phyloP scores from a whole-genome alignment of 1,140 invertebrate species.

The Acromyrmex heyeri region DNA sequence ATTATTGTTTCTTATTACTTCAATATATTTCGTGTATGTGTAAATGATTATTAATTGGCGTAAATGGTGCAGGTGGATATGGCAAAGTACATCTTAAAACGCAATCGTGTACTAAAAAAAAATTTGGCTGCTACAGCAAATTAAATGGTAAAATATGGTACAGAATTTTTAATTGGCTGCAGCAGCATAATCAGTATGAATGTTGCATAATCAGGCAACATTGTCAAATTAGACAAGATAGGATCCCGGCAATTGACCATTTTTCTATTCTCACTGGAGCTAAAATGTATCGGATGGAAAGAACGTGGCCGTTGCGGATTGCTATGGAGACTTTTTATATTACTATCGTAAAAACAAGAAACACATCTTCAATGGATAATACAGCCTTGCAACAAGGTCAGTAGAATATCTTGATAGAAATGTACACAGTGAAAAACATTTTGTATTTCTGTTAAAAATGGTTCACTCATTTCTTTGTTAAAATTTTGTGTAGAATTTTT shows the following conservation, averaged over 20 bases:
- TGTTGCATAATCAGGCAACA: conserved; percentile 69
- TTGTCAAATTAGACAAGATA: conserved; percentile 79
- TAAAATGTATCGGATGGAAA: conserved; percentile 82
- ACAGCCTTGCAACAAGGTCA: conserved; percentile 78
- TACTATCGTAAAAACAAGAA: conserved; percentile 78
- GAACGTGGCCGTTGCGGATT: conserved; percentile 70
- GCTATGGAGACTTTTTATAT: conserved; percentile 77
- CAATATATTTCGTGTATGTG: no score
- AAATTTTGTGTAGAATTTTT: no score
- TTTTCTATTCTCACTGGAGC: conserved; percentile 78
- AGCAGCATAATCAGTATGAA: conserved; percentile 74
- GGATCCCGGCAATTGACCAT: conserved; percentile 69
- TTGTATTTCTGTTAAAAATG: no score
- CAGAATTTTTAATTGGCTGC: no score
- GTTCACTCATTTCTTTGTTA: no score
- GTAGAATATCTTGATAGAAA: not conserved
- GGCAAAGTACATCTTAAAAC: conserved; percentile 20
- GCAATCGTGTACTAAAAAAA: conserved; percentile 60
- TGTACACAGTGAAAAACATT: no score
- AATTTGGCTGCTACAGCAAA: no score
- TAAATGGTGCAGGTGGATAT: conserved; percentile 74
- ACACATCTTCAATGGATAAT: conserved; percentile 72
- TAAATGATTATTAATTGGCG: not conserved
- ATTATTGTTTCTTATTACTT: no score
- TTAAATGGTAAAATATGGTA: no score